Percentiles rank a stretch among this genome's conserved stretches.
phyloP scores from a whole-genome alignment of 2,888 invertebrate species.

The Ischnus inquisitorius region DNA sequence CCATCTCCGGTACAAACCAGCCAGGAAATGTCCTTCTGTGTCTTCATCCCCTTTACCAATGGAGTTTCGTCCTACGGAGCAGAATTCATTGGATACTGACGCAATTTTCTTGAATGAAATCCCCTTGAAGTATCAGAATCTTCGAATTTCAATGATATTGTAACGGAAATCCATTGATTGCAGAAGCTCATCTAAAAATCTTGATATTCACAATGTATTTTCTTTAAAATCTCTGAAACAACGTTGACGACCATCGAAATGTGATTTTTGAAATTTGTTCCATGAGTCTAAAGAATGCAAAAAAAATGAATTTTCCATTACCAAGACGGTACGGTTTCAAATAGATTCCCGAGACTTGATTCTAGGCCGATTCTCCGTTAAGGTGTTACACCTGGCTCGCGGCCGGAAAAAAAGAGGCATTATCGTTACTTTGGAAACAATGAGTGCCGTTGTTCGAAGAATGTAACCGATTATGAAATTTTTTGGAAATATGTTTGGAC shows the following conservation, averaged over 20 bases:
- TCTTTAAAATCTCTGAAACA: not conserved
- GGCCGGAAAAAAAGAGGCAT: too few relatives aligned
- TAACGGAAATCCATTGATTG: not conserved
- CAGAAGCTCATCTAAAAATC: not conserved
- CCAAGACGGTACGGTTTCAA: too few relatives aligned
- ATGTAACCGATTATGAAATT: too few relatives aligned
- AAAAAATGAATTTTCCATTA: not conserved
- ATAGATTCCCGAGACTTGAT: too few relatives aligned
- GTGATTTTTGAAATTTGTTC: not conserved
- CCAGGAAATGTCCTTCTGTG: constrained; percentile 64
- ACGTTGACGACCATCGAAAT: not conserved
- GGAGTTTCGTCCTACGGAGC: not conserved
- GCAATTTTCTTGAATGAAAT: not conserved
- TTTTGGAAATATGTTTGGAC: too few relatives aligned
- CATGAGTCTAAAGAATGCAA: not conserved
- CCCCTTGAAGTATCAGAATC: not conserved
- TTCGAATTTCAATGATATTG: not conserved
- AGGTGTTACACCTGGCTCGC: too few relatives aligned
- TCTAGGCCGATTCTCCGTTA: too few relatives aligned
- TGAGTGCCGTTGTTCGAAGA: too few relatives aligned
- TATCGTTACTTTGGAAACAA: too few relatives aligned
- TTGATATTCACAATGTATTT: not conserved
- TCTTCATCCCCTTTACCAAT: constrained; percentile 53
- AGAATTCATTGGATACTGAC: constrained; percentile 9
- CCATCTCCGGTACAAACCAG: constrained; percentile 70